These are phyloP conservation scores for Dyspetes luteomarginatus DNA, from an alignment of 2,888 invertebrate species.

Conservation along the genomic window DNA sequence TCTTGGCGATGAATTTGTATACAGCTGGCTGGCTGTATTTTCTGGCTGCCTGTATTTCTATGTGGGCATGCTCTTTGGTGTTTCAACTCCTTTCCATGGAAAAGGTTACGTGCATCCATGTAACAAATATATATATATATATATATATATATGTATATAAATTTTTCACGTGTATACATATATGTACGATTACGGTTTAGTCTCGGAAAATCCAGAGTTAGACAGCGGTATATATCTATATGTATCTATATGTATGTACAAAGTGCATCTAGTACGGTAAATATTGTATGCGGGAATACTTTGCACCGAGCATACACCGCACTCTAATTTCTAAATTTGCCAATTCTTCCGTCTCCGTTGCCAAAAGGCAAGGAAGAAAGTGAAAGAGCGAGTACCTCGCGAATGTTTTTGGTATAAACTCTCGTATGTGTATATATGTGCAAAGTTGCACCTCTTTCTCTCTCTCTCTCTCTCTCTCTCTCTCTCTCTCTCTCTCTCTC, in stretches of 20 bases:
- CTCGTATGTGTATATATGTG: no score
- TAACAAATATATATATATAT: neutral
- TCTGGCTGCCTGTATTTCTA: neutral
- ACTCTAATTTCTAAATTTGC: constrained; percentile 20
- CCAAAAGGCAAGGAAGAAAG: neutral
- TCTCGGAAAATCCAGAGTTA: neutral
- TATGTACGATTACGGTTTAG: no score
- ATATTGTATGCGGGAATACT: constrained; percentile 36
- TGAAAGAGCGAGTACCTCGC: no score
- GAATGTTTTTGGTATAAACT: no score
- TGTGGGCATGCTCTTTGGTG: no score
- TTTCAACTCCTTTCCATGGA: constrained; percentile 23
- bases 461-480: neutral
- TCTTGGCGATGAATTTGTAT: no score
- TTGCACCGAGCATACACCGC: neutral
- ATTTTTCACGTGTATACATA: constrained; percentile 1
- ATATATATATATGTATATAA: neutral
- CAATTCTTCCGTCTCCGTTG: neutral
- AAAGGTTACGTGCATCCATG: no score
- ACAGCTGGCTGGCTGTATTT: no score
- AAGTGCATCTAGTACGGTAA: constrained; percentile 17
- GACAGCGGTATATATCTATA: neutral
- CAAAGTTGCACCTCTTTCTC: no score
- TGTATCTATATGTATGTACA: neutral
- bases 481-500: neutral